phyloP scores from a whole-genome alignment of 2,113 vertebrate species.

The Sclerurus mexicanus region DNA sequence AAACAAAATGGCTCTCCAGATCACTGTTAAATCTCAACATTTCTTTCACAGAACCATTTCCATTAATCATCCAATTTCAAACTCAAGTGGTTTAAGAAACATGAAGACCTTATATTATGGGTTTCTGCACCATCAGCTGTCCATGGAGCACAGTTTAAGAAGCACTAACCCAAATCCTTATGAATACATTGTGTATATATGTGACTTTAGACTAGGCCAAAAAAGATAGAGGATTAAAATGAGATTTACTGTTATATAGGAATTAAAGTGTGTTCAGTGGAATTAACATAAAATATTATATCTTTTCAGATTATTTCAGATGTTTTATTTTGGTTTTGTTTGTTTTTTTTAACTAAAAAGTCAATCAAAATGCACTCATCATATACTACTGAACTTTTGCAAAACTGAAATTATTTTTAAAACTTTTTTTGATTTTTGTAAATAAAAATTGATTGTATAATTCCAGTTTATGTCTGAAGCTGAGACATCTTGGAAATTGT shows the following conservation, averaged over 20 bases:
- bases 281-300: not conserved
- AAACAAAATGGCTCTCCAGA: not conserved
- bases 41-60: not conserved
- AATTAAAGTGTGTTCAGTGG: not conserved
- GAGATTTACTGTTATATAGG: not conserved
- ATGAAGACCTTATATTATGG: fast-evolving
- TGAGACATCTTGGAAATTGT: not conserved
- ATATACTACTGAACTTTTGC: not conserved
- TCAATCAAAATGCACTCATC: not conserved
- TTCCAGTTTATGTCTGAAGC: not conserved
- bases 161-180: not conserved
- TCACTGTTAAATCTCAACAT: not conserved
- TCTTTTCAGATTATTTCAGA: not conserved
- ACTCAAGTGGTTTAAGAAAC: not conserved
- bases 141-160: not conserved
- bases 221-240: not conserved
- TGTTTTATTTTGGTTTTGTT: not conserved
- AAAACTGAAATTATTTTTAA: not conserved
- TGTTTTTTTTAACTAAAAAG: not conserved
- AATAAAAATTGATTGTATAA: not conserved
- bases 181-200: not conserved
- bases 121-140: not conserved
- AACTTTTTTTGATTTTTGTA: not conserved
- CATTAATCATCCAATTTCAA: not conserved
- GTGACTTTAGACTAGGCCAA: not conserved